Evolutionary conservation across 2,797 vertebrate species (phyloP), one percentile per base, ranked within the genome.

Genomic region (Oryzias dopingdopingensis): DNA sequence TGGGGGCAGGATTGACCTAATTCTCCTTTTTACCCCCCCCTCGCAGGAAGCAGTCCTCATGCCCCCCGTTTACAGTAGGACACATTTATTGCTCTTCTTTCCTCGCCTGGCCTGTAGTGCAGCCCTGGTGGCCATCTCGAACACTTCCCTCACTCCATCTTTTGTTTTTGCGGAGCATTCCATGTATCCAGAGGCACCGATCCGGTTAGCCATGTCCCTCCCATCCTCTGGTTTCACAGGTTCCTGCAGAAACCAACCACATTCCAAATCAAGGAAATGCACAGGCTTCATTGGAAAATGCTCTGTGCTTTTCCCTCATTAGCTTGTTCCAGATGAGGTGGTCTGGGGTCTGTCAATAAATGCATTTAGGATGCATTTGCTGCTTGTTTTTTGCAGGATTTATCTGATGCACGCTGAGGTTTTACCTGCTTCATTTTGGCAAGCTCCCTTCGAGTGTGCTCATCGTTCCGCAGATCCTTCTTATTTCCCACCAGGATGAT

Each of bases 111-210:
- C 96, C 91, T 98, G 96, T 93, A 99, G 92, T 80, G 97, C 96
- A 62, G 97, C 97, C 93, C 96, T 96, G 83, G 96, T 99, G 86
- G 96, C 97, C 96, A 98, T 96, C 91, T 99, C 97, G 63, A 98
- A 99, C 78, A 98, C 96, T 92, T 99, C 97, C 86, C 96, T 93
- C 87, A 99, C 96, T 37, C 97, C 97, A 80, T 99, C 96, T 92
- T 98, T 98, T 84, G 94, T 96, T 92, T 99, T 99, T 81, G 97
- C 97, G 57, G 96, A 98, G 87, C 96, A 99, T 88, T 99, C 97
- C 97, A 99, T 99, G 88, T 98, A 99, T 83, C 96, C 97, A 60
- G 96, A 99, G 83, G 97, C 96, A 76, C 94, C 82, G 50, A 99
- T 98, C 88, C 95, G 93, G 87, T 97, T 98, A 42, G 96, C 95